Base-by-base conservation (phyloP, 2,888 invertebrate species). In the Aplocera efformata region DNA sequence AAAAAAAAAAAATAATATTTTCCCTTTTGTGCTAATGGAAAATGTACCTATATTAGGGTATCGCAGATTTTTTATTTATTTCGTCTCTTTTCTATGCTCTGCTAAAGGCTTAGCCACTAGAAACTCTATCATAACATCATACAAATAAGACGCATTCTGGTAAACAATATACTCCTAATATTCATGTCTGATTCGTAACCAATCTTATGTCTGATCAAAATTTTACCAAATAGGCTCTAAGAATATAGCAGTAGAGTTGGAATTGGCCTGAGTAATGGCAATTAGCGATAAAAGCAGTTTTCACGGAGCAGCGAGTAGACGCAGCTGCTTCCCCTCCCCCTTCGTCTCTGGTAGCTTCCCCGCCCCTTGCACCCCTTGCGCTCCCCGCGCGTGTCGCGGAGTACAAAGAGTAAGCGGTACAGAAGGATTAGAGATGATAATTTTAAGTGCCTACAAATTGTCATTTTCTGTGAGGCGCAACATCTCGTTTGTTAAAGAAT, bases 371-470 rank as follows among this genome's bases (percentile, higher is more conserved):
- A 29, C 60, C 51, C 63, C 64, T 50, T 50, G 31, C 48, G 39
- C 34, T 27, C 78, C 79, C 81, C 82, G 78, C 82, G 79, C 79
- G 78, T 82, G 83, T 81, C 85, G 81, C 81, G 80, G 50, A 46
- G 30, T 2, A 26, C 79, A 80, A 58, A 75, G 74, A 81, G 7
- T 58, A 68, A 7, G 23, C 17, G 37, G 36, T 7, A 20, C 24
- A 34, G 30, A 33, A 30, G 5, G 5, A 5, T 17, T 17, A 3
- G 3, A 17, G 13, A 17, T 5, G 13, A 17, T 17, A 17, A 17
- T 17, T 17, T 17, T 17, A n/a, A n/a, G n/a, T n/a, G 13, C 5
- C 2, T 17, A 3, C 13, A 5, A 17, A 17, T 17, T 17, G 13
- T 25, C 13, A 13, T 29, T n/a, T 8, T 7, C 8, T 24, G 7